These are phyloP conservation scores for Frieseomelitta varia DNA, from an alignment of 1,140 invertebrate species.

Conservation along the genomic window DNA sequence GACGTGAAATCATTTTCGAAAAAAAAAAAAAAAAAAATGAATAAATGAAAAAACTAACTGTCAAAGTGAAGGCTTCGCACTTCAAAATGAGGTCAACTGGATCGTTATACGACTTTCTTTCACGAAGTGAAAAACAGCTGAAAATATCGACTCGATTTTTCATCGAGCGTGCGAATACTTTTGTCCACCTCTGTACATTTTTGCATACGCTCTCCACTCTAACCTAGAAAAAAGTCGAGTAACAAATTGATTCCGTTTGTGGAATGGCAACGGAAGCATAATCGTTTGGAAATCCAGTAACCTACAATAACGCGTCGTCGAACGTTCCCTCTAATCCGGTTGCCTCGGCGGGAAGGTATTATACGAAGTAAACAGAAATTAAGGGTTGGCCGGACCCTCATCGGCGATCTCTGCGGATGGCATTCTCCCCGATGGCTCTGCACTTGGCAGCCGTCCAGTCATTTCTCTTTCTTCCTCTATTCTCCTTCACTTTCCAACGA, in stretches of 20 bases:
- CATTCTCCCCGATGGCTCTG: conserved; percentile 38
- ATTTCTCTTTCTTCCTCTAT: conserved; percentile 40
- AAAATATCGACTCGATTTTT: no score
- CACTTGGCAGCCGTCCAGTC: conserved; percentile 57
- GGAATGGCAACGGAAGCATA: not conserved
- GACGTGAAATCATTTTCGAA: no score
- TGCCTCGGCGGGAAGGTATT: not conserved
- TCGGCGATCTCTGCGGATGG: conserved; percentile 54
- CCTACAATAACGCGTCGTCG: not conserved
- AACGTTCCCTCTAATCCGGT: not conserved
- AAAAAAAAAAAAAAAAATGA: no score
- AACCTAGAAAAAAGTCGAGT: not conserved
- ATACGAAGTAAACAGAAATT: conserved; percentile 52
- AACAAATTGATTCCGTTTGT: not conserved
- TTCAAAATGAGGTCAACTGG: no score
- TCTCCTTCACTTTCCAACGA: conserved; percentile 23
- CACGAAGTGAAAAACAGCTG: no score
- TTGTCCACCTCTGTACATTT: no score
- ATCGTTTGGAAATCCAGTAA: not conserved
- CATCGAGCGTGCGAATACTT: no score
- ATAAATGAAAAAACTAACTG: no score
- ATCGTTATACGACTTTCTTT: no score
- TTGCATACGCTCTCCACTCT: no score
- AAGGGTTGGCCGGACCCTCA: conserved; percentile 44
- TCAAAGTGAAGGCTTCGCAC: no score